Evolutionary conservation across 53 echinoderm and acorn worm genomes (phyloP).

Genomic region (Echinarachnius parma): DNA sequence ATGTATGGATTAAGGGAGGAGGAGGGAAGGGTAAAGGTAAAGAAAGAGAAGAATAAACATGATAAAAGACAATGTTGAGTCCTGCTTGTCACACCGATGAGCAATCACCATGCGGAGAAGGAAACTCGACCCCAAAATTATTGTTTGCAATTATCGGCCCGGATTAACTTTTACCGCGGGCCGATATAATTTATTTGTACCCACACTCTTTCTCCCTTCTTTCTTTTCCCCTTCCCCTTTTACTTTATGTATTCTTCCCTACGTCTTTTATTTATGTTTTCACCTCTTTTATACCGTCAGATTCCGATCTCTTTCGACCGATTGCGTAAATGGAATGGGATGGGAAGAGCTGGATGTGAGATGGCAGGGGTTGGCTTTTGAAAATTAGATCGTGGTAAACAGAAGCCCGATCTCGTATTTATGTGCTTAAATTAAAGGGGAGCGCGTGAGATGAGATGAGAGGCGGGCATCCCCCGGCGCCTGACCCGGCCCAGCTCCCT

Average conservation of each 20-base stretch:
- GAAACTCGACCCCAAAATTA: conserved; percentile 40
- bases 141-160: conserved; percentile 47
- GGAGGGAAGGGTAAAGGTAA: conserved; percentile 22
- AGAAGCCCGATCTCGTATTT: conserved; percentile 37
- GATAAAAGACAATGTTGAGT: no score
- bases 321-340: no score
- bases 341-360: no score
- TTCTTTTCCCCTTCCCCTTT: no score
- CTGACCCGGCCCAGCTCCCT: conserved; percentile 30
- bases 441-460: conserved; percentile 3
- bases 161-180: conserved; percentile 6
- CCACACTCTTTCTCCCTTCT: no score
- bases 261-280: no score
- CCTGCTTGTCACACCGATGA: no score
- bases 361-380: neutral
- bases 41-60: conserved; percentile 14
- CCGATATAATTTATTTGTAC: no score
- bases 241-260: no score
- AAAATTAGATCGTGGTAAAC: conserved; percentile 50
- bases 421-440: conserved; percentile 1
- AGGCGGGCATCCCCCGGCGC: conserved; percentile 28
- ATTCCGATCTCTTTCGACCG: no score
- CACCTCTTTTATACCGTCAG: no score
- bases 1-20: no score
- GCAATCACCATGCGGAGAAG: conserved; percentile 22